These are phyloP conservation scores for Melanostoma mellinum DNA, from an alignment of 2,888 invertebrate species.

Conservation along the genomic window DNA sequence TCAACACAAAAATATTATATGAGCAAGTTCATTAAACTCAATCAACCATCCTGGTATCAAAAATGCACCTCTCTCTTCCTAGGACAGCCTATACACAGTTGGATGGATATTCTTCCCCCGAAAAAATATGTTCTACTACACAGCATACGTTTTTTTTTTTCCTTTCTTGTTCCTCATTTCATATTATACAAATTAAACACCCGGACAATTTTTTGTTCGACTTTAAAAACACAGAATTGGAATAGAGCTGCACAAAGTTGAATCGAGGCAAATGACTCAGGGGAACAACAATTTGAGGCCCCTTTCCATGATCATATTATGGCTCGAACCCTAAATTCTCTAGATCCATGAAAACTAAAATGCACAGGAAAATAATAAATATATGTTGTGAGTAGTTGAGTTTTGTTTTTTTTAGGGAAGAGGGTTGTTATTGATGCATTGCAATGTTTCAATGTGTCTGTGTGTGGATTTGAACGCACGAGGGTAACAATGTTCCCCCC, in stretches of 20 bases:
- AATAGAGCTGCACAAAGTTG: constrained; percentile 27
- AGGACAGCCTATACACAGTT: constrained; percentile 40
- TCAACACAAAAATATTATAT: background rate
- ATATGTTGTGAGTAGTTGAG: background rate
- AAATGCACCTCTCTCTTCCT: constrained; percentile 61
- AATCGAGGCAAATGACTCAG: constrained; percentile 28
- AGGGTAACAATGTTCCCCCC: constrained; percentile 57
- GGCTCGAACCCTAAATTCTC: constrained; percentile 24
- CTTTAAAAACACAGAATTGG: constrained; percentile 31
- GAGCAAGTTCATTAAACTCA: constrained; percentile 71
- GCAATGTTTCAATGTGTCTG: constrained; percentile 48
- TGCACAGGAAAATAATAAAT: constrained; percentile 27
- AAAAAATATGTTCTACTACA: constrained; percentile 25
- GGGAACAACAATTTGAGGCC: constrained; percentile 25
- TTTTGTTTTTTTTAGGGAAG: constrained; percentile 33
- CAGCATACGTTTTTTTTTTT: constrained; percentile 14
- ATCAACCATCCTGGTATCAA: constrained; percentile 60
- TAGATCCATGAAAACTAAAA: constrained; percentile 36
- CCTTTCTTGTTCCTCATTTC: constrained; percentile 1
- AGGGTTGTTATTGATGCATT: constrained; percentile 73
- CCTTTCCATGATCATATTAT: constrained; percentile 2
- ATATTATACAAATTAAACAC: constrained; percentile 56
- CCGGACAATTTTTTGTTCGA: constrained; percentile 59
- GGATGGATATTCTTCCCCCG: constrained; percentile 49
- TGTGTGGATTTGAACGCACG: constrained; percentile 45